Base-by-base conservation (phyloP, 2,888 invertebrate genomes). In the Parnassius glacialis region DNA sequence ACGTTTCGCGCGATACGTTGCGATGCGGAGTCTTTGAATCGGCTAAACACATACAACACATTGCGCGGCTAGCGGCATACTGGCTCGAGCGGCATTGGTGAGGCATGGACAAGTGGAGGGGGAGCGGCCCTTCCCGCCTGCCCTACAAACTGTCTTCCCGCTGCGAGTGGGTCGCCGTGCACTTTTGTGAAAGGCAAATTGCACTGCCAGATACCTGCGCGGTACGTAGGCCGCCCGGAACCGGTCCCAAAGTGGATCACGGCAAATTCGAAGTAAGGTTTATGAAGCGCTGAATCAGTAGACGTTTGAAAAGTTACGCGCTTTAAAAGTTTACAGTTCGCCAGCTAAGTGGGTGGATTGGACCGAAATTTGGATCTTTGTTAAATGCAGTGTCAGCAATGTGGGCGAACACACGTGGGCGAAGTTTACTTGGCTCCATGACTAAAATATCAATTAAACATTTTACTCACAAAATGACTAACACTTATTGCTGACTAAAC, bases 111-210 rank as follows among this genome's bases (percentile, higher is more conserved):
- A 57, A 61, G 54, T 54, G 56, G 67, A 65, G 62, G 60, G 65
- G 55, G 67, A 65, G 70, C 2, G 72, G 73, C 73, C 74, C 72
- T 79, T 72, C 79, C 73, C 77, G 75, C 81, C 74, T 78, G 84
- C 80, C 84, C 87, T 84, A 84, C 77, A 85, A 84, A 85, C 82
- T 85, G 81, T 83, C 76, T 82, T 84, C 81, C 79, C 81, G 80
- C 72, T 72, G 73, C 81, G 81, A 45, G 1, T 12, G 12, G 45
- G 45, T 5, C 69, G 71, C 77, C 75, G 74, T 81, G 80, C 78
- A 82, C 67, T 82, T 80, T 85, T 78, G 86, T 86, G 83, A 87
- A 86, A 87, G 84, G 83, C 78, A 77, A 81, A 83, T 81, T 79
- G 75, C 77, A 71, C 64, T 64, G 62, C 47, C 42, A 41, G 48